Conservation (phyloP, 30 jellyfish, hydroid and myxozoan species). For the Sanderia malayensis region DNA sequence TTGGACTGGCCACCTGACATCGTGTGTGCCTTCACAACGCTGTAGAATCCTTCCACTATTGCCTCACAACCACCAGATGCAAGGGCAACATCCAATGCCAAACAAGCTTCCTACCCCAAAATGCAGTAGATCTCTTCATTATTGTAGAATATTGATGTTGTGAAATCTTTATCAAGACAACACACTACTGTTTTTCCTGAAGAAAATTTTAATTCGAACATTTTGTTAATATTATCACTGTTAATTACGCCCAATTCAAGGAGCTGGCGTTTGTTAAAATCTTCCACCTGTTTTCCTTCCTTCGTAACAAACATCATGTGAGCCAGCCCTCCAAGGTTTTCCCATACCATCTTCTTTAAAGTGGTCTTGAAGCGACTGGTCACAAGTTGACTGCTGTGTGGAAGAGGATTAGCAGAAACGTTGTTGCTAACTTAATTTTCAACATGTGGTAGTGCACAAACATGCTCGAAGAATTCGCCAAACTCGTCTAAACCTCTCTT, state of each 20-base stretch:
- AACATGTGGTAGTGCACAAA: slow-evolving; percentile 26
- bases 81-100: too few relatives aligned
- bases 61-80: too few relatives aligned
- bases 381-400: not conserved
- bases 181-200: too few relatives aligned
- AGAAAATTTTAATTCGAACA: not conserved
- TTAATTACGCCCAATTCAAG: not conserved
- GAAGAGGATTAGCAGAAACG: not conserved
- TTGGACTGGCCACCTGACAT: not conserved
- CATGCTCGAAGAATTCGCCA: not conserved
- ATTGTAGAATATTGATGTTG: too few relatives aligned
- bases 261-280: not conserved
- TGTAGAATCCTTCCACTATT: not conserved
- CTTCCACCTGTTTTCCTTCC: not conserved
- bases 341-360: not conserved
- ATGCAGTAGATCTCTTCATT: too few relatives aligned
- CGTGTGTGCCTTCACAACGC: not conserved
- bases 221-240: not conserved
- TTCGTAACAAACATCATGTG: not conserved
- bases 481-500: slow-evolving; percentile 18
- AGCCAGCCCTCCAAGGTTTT: not conserved
- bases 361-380: not conserved
- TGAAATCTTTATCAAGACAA: too few relatives aligned
- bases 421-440: not conserved
- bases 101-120: too few relatives aligned